phyloP scores from a whole-genome alignment of 1,140 invertebrate species.

The Zaprionus camerounensis region DNA sequence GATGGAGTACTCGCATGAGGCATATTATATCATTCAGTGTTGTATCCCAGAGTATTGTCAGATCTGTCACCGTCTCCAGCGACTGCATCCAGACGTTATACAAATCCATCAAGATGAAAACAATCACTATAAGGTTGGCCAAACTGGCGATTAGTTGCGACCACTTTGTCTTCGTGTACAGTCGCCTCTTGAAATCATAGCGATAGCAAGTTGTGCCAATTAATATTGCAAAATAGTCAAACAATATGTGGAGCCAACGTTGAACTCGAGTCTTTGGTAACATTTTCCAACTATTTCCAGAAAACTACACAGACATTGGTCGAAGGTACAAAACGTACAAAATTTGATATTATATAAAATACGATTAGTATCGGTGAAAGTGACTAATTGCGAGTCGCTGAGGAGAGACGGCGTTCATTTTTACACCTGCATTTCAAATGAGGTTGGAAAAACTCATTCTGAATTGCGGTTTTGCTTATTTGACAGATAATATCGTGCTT shows the following conservation, averaged over 20 bases:
- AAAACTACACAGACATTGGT: too few species aligned
- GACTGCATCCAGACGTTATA: neutral
- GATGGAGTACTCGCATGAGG: constrained; percentile 18
- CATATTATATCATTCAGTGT: constrained; percentile 13
- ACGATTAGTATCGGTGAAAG: too few species aligned
- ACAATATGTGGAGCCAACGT: constrained; percentile 19
- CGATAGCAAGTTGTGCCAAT: constrained; percentile 36
- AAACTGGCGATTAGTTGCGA: constrained; percentile 10
- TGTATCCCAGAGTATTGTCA: constrained; percentile 1
- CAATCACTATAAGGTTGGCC: constrained; percentile 2
- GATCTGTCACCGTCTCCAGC: neutral
- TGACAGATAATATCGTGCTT: too few species aligned
- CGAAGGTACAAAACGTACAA: neutral
- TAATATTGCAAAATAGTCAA: constrained; percentile 29
- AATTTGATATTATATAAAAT: too few species aligned
- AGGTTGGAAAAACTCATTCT: too few species aligned
- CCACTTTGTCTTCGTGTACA: constrained; percentile 2
- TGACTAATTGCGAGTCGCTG: too few species aligned
- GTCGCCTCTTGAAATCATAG: constrained; percentile 16
- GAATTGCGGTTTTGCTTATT: too few species aligned
- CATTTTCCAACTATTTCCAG: constrained; percentile 5
- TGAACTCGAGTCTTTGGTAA: constrained; percentile 4
- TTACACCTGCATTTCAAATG: too few species aligned
- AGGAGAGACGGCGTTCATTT: too few species aligned
- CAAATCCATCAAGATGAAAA: neutral